Base-by-base conservation (phyloP, 2,888 invertebrate genomes). In the Philonicus albiceps region DNA sequence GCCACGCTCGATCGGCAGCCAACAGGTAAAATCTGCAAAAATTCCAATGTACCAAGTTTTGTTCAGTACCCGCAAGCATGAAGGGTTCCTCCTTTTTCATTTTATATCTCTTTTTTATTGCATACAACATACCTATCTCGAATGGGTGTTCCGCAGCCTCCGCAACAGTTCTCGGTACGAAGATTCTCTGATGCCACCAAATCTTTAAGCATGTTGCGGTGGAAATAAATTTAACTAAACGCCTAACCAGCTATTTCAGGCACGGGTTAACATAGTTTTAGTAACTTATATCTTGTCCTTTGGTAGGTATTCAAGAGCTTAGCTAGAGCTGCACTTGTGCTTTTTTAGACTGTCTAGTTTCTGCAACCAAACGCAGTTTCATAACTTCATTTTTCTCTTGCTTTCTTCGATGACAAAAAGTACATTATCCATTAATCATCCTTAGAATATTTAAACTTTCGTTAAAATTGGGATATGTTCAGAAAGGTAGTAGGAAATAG, bases 1-100 rank as follows among this genome's bases (percentile, higher is more conserved):
- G 98, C 98, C 98, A 98, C 91, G 96, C 96, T 88, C 96, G 94
- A 92, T 97, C 97, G 86, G 97, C 97, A 3, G 97, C 97, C 89
- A 96, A 93, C 86, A 98, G 94, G 91, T 96, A 96, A 93, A 94
- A 94, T 89, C 93, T 93, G 88, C 3, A 87, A 49, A 85, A 85
- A 83, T 83, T 76, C 37, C 86, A 86, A 53, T 64, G 43, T 53
- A 78, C 40, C 37, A 78, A 43, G 78, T 78, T 78, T 64, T 64
- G 22, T 64, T 27, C 64, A 64, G 22, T 64, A 64, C 11, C 64
- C 22, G 78, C 73, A 22, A 64, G 64, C 22, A 64, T 27, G 64
- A 64, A 27, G 55, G 27, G 2, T 64, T 64, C 64, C 64, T 64
- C 64, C 64, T 64, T 64, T 64, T 76, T 80, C 81, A 30, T 86